Conservation (phyloP, 2,888 invertebrate genomes). For the Mythimna impura region DNA sequence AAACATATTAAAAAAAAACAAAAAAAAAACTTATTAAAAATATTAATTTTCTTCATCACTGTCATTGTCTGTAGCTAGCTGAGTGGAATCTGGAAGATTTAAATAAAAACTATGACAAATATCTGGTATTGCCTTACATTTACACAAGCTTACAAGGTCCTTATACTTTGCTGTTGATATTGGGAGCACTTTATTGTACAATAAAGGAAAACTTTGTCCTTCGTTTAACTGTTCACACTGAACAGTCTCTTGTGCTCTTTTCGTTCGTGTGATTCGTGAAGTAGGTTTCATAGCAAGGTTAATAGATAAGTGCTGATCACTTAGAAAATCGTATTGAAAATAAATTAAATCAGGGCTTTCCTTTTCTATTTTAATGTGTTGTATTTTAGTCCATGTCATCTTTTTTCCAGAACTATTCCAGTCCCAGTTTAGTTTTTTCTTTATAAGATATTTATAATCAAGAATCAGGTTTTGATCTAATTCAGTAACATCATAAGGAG, state of each 20-base stretch:
- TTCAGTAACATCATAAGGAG: slow-evolving; percentile 32
- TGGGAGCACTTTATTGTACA: slow-evolving; percentile 15
- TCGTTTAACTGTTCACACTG: slow-evolving; percentile 16
- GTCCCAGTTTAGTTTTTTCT: slow-evolving; percentile 37
- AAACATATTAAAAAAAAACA: no score
- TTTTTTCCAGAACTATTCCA: slow-evolving; percentile 33
- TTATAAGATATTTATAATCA: slow-evolving; percentile 43
- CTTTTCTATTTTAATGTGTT: slow-evolving; percentile 39
- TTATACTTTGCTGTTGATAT: slow-evolving; percentile 29
- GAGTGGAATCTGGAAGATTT: slow-evolving; percentile 17
- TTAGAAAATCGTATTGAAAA: slow-evolving; percentile 43
- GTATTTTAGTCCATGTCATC: slow-evolving; percentile 39
- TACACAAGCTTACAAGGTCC: slow-evolving; percentile 23
- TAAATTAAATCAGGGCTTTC: slow-evolving; percentile 43
- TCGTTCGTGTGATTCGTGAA: slow-evolving; percentile 18
- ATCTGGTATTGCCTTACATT: slow-evolving; percentile 17
- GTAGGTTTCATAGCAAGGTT: slow-evolving; percentile 25
- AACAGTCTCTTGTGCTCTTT: slow-evolving; percentile 22
- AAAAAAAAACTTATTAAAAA: no score
- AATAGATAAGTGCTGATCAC: slow-evolving; percentile 39
- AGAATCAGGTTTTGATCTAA: slow-evolving; percentile 40
- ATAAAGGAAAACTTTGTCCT: slow-evolving; percentile 24
- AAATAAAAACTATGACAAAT: slow-evolving; percentile 15
- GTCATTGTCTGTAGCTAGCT: slow-evolving; percentile 10
- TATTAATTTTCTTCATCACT: background rate